These are phyloP conservation scores for Reinhardtius hippoglossoides DNA, from an alignment of 2,113 vertebrate genomes.

Conservation along the genomic window DNA sequence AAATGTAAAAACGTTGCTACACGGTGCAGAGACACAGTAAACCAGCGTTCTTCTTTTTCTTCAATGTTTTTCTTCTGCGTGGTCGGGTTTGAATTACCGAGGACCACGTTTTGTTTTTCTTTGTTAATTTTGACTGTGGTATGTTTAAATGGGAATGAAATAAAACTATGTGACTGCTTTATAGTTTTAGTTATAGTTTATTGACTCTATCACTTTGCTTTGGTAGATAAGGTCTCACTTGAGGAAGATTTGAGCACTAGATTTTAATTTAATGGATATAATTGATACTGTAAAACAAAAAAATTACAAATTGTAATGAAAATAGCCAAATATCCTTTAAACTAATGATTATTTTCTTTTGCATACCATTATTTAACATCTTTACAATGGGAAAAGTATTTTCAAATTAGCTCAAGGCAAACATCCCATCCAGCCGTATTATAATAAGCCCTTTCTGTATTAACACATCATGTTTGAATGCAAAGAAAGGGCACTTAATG, in stretches of 20 bases:
- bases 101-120: conserved; percentile 29
- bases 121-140: conserved; percentile 46
- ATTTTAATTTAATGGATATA: too few relatives aligned
- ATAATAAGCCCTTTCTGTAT: background rate
- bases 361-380: too few relatives aligned
- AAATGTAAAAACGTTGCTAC: background rate
- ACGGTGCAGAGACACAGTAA: conserved; percentile 50
- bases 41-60: conserved; percentile 55
- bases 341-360: too few relatives aligned
- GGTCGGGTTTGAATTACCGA: conserved; percentile 23
- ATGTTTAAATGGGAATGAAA: conserved; percentile 61
- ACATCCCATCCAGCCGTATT: conserved; percentile 18
- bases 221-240: too few relatives aligned
- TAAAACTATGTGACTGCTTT: conserved; percentile 55
- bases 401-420: background rate
- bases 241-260: too few relatives aligned
- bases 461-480: conserved; percentile 3
- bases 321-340: too few relatives aligned
- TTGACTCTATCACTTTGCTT: background rate
- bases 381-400: too few relatives aligned
- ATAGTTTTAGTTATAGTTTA: background rate
- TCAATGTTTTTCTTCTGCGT: conserved; percentile 24
- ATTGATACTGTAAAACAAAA: too few relatives aligned
- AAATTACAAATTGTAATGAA: background rate
- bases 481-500: background rate